phyloP scores from a whole-genome alignment of 2,888 invertebrate genomes.

The Zonitis immaculata region DNA sequence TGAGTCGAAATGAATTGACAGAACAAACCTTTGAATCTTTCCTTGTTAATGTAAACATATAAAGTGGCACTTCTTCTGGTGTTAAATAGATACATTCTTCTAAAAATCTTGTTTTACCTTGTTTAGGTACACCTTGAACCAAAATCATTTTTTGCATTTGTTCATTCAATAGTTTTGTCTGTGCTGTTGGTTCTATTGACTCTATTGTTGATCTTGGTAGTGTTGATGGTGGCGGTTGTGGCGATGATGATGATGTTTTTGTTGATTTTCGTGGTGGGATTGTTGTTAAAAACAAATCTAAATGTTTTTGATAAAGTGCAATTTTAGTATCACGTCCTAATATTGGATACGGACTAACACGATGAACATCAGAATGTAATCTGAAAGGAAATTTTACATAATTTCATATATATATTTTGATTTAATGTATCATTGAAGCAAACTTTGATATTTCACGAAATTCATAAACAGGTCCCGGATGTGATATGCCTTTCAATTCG shows the following conservation, averaged over 20 bases:
- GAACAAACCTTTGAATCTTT: slow-evolving; percentile 39
- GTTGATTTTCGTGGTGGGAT: too few relatives aligned
- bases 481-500: slow-evolving; percentile 56
- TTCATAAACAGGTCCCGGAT: slow-evolving; percentile 62
- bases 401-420: too few relatives aligned
- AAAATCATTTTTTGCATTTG: slow-evolving; percentile 33
- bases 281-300: slow-evolving; percentile 19
- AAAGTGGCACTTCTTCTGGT: slow-evolving; percentile 42
- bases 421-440: too few relatives aligned
- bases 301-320: slow-evolving; percentile 29
- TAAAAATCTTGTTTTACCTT: slow-evolving; percentile 59
- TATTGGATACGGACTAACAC: slow-evolving; percentile 44
- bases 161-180: background rate
- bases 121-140: slow-evolving; percentile 53
- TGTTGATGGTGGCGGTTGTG: too few relatives aligned
- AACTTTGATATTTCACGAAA: slow-evolving; percentile 47
- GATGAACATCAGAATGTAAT: slow-evolving; percentile 21
- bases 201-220: too few relatives aligned
- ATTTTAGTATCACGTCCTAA: slow-evolving; percentile 51
- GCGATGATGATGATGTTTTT: too few relatives aligned
- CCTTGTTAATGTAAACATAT: slow-evolving; percentile 42
- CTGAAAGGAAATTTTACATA: background rate
- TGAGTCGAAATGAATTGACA: background rate
- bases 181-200: too few relatives aligned
- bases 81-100: slow-evolving; percentile 54